Conservation (phyloP, 2,113 vertebrate species). For the Maccullochella peelii region DNA sequence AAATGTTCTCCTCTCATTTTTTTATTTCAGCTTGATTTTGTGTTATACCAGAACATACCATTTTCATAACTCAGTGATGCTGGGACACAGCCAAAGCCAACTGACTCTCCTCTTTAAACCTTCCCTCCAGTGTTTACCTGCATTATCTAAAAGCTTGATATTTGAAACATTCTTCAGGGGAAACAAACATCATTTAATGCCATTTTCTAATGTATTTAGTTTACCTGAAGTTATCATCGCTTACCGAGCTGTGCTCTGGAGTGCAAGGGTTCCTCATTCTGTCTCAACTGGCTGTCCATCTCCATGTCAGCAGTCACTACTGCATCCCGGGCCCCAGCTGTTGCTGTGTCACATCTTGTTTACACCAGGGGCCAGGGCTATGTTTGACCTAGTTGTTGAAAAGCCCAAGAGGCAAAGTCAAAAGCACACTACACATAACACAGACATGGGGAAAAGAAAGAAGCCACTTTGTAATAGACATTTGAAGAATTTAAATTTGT, state of each 20-base stretch:
- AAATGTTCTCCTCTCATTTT: too few relatives aligned
- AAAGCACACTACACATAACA: conserved; percentile 6
- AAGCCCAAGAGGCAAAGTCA: conserved; percentile 54
- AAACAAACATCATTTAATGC: neutral
- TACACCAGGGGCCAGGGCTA: conserved; percentile 69
- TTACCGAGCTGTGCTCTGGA: neutral
- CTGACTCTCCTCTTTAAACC: too few relatives aligned
- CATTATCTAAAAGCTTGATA: neutral
- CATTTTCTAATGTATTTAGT: neutral
- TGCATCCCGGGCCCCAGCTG: conserved; percentile 69
- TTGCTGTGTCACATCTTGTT: conserved; percentile 72
- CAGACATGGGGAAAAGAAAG: neutral
- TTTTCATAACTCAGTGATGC: neutral
- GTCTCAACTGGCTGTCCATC: conserved; percentile 27
- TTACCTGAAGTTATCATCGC: neutral
- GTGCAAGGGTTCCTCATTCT: neutral
- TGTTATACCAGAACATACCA: neutral
- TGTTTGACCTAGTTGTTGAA: conserved; percentile 76
- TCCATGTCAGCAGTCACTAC: conserved; percentile 29
- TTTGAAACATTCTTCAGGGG: neutral
- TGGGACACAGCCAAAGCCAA: neutral
- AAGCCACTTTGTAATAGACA: neutral
- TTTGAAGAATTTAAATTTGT: neutral
- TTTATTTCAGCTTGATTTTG: neutral
- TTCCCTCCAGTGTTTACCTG: neutral